These are phyloP conservation scores for Lordiphosa clarofinis DNA, from an alignment of 1,140 invertebrate species.

Conservation along the genomic window DNA sequence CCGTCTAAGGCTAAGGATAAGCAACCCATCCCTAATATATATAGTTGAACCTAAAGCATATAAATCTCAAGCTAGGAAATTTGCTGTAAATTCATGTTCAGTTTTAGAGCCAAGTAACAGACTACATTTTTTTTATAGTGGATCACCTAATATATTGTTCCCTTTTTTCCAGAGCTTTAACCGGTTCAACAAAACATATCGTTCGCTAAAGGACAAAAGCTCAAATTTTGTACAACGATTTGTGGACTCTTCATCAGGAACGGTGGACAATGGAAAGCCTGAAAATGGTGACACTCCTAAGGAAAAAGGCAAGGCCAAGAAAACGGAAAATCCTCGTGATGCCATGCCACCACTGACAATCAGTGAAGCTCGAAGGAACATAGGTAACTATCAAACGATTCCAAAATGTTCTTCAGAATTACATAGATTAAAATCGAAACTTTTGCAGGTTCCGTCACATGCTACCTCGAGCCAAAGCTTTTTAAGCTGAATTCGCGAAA, in stretches of 20 bases:
- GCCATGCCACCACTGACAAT: slow-evolving; percentile 66
- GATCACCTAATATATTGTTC: neutral
- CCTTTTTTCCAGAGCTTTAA: slow-evolving; percentile 66
- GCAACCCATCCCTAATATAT: too few species aligned
- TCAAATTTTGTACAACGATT: slow-evolving; percentile 63
- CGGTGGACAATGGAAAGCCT: slow-evolving; percentile 20
- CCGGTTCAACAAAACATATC: slow-evolving; percentile 76
- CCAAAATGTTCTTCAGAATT: neutral
- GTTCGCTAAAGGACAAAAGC: slow-evolving; percentile 67
- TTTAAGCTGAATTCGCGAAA: slow-evolving; percentile 84
- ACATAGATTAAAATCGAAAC: neutral
- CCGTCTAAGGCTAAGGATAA: too few species aligned
- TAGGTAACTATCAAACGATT: slow-evolving; percentile 38
- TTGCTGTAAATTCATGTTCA: too few species aligned
- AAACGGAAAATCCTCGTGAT: slow-evolving; percentile 52
- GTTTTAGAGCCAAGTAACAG: too few species aligned
- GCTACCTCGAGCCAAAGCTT: slow-evolving; percentile 85
- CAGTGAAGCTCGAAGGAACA: slow-evolving; percentile 72
- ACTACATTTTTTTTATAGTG: too few species aligned
- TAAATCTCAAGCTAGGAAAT: too few species aligned
- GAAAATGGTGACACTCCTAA: slow-evolving; percentile 26
- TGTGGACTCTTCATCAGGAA: slow-evolving; percentile 33
- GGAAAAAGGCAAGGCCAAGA: slow-evolving; percentile 49
- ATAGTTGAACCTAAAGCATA: too few species aligned
- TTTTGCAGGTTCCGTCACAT: slow-evolving; percentile 83